phyloP scores from a whole-genome alignment of 2,113 vertebrate species.

The Eclectus roratus region DNA sequence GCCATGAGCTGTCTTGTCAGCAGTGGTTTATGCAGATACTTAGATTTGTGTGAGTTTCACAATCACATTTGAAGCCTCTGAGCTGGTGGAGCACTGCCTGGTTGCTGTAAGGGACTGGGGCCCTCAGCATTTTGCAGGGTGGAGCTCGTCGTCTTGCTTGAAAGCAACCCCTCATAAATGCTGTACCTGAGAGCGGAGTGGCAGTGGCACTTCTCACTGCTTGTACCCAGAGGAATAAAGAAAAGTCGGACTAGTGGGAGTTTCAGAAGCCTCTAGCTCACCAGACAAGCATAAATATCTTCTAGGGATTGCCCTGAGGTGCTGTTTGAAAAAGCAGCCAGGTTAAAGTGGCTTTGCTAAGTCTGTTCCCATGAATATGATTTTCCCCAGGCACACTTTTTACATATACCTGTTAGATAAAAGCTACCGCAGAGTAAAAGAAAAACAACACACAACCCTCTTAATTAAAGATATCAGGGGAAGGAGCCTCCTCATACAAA shows the following conservation, averaged over 20 bases:
- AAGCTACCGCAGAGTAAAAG: conserved; percentile 56
- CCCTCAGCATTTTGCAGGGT: conserved; percentile 9
- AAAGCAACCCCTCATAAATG: conserved; percentile 10
- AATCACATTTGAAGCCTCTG: neutral
- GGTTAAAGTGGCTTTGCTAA: conserved; percentile 59
- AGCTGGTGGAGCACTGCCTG: neutral
- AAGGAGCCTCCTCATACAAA: neutral
- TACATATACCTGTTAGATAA: conserved; percentile 65
- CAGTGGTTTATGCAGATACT: neutral
- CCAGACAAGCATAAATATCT: conserved; percentile 53
- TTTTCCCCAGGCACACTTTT: conserved; percentile 54
- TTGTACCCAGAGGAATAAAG: conserved; percentile 8
- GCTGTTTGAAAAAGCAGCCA: conserved; percentile 54
- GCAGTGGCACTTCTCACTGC: conserved; percentile 39
- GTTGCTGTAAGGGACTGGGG: neutral
- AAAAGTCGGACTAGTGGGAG: conserved; percentile 31
- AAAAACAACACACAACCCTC: conserved; percentile 38
- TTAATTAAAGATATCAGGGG: conserved; percentile 64
- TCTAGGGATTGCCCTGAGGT: conserved; percentile 53
- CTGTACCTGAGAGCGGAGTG: conserved; percentile 17
- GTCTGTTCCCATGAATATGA: conserved; percentile 67
- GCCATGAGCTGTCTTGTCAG: neutral
- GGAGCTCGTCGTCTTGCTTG: neutral
- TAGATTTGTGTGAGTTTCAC: neutral
- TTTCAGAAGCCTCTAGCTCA: conserved; percentile 56